Evolutionary conservation across 2,797 vertebrate species (phyloP).

Genomic region (Oryzias dopingdopingensis): DNA sequence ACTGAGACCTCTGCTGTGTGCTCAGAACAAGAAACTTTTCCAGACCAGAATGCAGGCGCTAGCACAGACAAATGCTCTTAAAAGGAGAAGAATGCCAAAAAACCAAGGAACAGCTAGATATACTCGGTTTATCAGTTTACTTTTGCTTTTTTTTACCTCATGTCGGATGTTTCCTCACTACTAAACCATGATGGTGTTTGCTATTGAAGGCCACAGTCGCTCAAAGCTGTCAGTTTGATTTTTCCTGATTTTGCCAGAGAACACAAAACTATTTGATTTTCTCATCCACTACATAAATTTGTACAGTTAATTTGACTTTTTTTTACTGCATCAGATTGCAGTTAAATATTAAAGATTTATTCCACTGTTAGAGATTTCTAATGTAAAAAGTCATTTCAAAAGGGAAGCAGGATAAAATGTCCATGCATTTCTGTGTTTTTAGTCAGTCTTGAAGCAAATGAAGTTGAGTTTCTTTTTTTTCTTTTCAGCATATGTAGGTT

Average conservation of each 20-base stretch:
- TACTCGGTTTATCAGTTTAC: slow-evolving; percentile 22
- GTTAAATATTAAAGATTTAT: too few relatives aligned
- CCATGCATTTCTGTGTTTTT: too few relatives aligned
- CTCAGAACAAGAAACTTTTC: slow-evolving; percentile 45
- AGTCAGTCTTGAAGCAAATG: neutral
- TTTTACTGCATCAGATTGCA: too few relatives aligned
- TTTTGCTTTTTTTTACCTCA: slow-evolving; percentile 34
- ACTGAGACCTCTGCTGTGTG: slow-evolving; percentile 27
- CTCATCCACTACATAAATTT: neutral
- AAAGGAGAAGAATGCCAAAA: slow-evolving; percentile 31
- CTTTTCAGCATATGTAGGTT: slow-evolving; percentile 14
- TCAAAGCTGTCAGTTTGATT: slow-evolving; percentile 33
- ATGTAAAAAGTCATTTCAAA: too few relatives aligned
- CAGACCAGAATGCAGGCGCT: slow-evolving; percentile 12
- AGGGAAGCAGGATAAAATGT: too few relatives aligned
- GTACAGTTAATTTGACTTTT: too few relatives aligned
- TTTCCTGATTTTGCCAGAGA: slow-evolving; percentile 26
- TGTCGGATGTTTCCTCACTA: slow-evolving; percentile 35
- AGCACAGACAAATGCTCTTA: slow-evolving; percentile 24
- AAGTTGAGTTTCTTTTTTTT: slow-evolving; percentile 11
- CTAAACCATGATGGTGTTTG: slow-evolving; percentile 20
- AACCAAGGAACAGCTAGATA: slow-evolving; percentile 25
- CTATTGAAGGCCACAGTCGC: slow-evolving; percentile 24
- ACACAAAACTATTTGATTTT: slow-evolving; percentile 18
- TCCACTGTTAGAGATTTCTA: too few relatives aligned